These are phyloP conservation scores for Rhagoletis pomonella DNA, from an alignment of 1,140 invertebrate species.

Conservation along the genomic window DNA sequence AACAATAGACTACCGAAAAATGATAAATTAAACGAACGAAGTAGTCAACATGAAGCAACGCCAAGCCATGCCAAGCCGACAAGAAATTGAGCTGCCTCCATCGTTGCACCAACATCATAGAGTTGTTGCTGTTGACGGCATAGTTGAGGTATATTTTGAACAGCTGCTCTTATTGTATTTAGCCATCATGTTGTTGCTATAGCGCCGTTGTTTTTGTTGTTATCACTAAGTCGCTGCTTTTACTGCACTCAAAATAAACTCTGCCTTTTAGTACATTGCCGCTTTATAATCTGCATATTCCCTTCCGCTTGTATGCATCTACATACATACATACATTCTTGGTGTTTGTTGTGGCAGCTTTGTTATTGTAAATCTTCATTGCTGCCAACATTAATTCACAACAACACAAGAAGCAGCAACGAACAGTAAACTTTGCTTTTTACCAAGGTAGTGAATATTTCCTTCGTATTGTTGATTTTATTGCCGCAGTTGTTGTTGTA, in stretches of 20 bases:
- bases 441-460: not conserved
- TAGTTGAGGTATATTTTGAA: conserved; percentile 1
- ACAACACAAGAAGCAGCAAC: not conserved
- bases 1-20: conserved; percentile 38
- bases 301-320: too few relatives aligned
- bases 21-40: not conserved
- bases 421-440: not conserved
- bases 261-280: not conserved
- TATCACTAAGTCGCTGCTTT: not conserved
- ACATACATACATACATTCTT: too few relatives aligned
- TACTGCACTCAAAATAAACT: not conserved
- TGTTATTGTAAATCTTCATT: not conserved
- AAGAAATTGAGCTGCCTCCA: not conserved
- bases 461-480: not conserved
- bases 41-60: not conserved
- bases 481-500: not conserved
- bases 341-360: not conserved
- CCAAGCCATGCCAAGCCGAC: not conserved
- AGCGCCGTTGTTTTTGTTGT: not conserved
- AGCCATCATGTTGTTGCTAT: not conserved
- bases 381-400: not conserved
- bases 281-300: not conserved
- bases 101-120: not conserved
- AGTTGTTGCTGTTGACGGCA: conserved; percentile 1
- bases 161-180: not conserved